phyloP scores from a whole-genome alignment of 23 tunicate species.

The Diplosoma virens region DNA sequence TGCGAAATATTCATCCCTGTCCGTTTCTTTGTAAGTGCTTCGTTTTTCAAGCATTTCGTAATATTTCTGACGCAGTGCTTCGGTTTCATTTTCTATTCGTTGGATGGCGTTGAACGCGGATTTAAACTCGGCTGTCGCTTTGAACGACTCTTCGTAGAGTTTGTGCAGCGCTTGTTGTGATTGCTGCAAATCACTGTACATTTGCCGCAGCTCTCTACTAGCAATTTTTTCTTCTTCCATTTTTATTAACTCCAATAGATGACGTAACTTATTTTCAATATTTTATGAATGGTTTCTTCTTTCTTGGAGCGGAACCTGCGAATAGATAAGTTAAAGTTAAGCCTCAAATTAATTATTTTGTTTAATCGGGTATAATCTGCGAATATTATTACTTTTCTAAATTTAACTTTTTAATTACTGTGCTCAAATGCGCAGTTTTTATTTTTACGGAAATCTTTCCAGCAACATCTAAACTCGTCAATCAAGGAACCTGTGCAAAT shows the following conservation, averaged over 20 bases:
- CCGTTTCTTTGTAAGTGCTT: constrained; percentile 36
- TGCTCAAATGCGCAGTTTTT: too few species aligned
- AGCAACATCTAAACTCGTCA: too few species aligned
- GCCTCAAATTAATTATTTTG: too few species aligned
- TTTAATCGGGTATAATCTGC: too few species aligned
- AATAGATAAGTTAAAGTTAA: background rate
- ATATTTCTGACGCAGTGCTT: constrained; percentile 52
- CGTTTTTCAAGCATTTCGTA: constrained; percentile 65
- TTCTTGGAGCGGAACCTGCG: background rate
- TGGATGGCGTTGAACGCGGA: constrained; percentile 38
- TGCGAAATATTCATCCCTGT: constrained; percentile 67
- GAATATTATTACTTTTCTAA: too few species aligned
- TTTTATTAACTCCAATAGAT: background rate
- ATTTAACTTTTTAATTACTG: too few species aligned
- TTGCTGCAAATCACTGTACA: constrained; percentile 31
- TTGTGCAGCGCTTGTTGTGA: constrained; percentile 37
- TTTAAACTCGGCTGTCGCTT: constrained; percentile 45
- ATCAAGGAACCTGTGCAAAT: too few species aligned
- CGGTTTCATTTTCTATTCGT: constrained; percentile 58
- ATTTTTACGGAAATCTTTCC: too few species aligned
- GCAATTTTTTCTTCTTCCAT: background rate
- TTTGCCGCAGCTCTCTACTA: background rate
- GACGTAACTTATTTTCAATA: background rate
- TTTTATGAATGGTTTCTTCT: background rate
- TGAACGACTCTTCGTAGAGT: constrained; percentile 38